Base-by-base conservation (phyloP, 1,140 invertebrate genomes). In the Polypedilum vanderplanki region DNA sequence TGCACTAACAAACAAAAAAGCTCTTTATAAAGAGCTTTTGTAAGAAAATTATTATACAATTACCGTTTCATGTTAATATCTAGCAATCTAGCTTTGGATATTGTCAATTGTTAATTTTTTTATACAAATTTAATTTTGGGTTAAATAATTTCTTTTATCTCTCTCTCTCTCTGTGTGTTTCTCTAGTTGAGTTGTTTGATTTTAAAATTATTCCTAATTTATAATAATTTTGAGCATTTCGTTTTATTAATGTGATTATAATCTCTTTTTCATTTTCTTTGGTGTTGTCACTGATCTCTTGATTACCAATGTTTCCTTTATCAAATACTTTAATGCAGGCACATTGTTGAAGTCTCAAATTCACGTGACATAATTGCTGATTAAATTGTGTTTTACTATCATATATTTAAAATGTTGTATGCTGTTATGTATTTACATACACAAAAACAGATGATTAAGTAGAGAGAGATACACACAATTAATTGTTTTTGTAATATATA, bases 61-160 rank as follows among this genome's bases (percentile, higher is more conserved):
- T 70, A 70, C 65, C 65, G 20, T 70, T 70, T 70, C 20, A 70
- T 70, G 65, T 70, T 70, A 70, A 70, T 70, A 20, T 70, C 17
- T 70, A 22, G 20, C 20, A 70, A 70, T 3, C 24, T 33, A 33
- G 24, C 24, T 33, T 33, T 33, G 17, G 20, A 22, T 70, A 70
- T 70, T 70, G 65, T 70, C 65, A 70, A 70, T 70, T 18, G 65
- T 70, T 70, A 22, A 18, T 67, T 67, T 57, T 57, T 57, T 57
- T 57, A 15, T 70, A 20, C 18, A 70, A 57, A 4, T 57, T 57
- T 57, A n/a, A n/a, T 57, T 57, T 57, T 57, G 46, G 12, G 46
- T n/a, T 12, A 57, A 57, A 57, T 12, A 57, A 57, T 57, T 57
- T 57, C 46, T n/a, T n/a, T n/a, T 12, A n/a, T 57, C n/a, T 46